Evolutionary conservation across 2,113 vertebrate genomes (phyloP), one percentile per base, ranked within the genome.

Genomic region (Laticauda colubrina): DNA sequence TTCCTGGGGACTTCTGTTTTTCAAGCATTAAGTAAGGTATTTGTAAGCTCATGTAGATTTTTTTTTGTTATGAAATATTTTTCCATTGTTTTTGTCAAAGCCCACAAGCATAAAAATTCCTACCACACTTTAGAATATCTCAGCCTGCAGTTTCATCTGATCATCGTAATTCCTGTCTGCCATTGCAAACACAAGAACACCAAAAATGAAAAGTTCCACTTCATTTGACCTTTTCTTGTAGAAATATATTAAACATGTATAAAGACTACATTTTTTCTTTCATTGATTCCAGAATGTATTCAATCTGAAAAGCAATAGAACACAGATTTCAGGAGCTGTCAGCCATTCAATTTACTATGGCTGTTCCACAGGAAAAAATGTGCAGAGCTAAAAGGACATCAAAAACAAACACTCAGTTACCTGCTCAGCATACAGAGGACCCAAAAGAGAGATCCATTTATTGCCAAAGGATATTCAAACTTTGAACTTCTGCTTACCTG

Each of bases 191-290:
- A 93, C 0, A 0, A 93, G 91, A 95, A 88, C 94, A 20, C 92
- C 43, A 90, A 34, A 94, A 96, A 95, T 87, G 26, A 94, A 95
- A 96, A 24, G 95, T 96, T 97, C 96, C 89, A 91, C 95, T 96
- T 95, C 93, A 92, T 96, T 95, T 97, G 95, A 96, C 95, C 94
- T 96, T 90, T 94, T 81, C 96, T 95, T 93, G 95, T 93, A 95
- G 94, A 94, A 96, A 96, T 94, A 94, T 94, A 96, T 96, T 96
- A 95, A 96, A 95, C 94, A 87, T 91, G 92, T 95, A 96, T 93
- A 95, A 96, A 96, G 95, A 95, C 12, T 55, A 93, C 92, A 89
- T 95, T 96, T 88, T 59, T 95, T 95, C 93, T 95, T 94, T 88
- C 94, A 95, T 90, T 94, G 95, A 97, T 97, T 96, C 94, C 92